Base-by-base conservation (phyloP, 2,113 vertebrate species). In the Odontophorus gujanensis region DNA sequence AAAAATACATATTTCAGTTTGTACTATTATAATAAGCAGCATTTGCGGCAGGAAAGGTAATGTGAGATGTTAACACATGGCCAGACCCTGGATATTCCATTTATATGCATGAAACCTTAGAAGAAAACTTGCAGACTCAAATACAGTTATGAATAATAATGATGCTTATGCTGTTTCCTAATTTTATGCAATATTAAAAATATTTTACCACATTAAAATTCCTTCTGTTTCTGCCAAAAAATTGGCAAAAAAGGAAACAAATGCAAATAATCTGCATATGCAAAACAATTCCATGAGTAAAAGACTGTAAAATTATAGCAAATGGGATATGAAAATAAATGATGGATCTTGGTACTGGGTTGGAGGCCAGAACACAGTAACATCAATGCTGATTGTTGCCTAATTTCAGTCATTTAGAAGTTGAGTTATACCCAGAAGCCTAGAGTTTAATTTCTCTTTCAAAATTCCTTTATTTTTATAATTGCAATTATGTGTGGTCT, bases 1-100 rank as follows among this genome's bases (percentile, higher is more conserved):
- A 96, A 92, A 95, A 97, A 95, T 80, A 87, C 89, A 90, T 95
- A 95, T 97, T 95, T 93, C 53, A 66, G 76, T 72, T 79, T 76
- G 78, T 89, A 51, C 58, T 91, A 95, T 96, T 96, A 95, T 92
- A 96, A 94, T 97, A 91, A 92, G 76, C 50, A 91, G 22, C 4
- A 81, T 79, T 93, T 91, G 95, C 89, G 90, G 79, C 75, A 96
- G 95, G 92, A 94, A 96, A 89, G 72, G 92, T 89, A 96, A 96
- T 91, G 57, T 90, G 90, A 96, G 93, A 95, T 77, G 45, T 88
- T 96, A 97, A 87, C 87, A 96, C 68, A 85, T 47, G 76, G 82
- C 85, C 65, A 92, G 85, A 93, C 65, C 12, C 43, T 43, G 76
- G 18, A 26, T 95, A 94, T 93, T 96, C 78, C 74, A 96, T 94